Evolutionary conservation across 2,888 invertebrate genomes (phyloP).

Genomic region (Neoascia interrupta): DNA sequence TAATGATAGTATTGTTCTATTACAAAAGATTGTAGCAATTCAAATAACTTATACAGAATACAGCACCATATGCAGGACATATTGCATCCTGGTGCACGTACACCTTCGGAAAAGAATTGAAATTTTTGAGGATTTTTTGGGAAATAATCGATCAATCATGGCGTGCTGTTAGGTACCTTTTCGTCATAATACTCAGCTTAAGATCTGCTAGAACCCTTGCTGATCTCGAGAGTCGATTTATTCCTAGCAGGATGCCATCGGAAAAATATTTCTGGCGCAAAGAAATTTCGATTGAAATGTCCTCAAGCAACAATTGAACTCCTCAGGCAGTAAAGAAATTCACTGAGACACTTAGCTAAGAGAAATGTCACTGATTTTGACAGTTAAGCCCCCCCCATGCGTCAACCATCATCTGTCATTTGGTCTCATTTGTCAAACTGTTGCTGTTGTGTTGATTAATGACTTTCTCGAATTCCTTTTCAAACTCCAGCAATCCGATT

Average conservation of each 20-base stretch:
- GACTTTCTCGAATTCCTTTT: slow-evolving; percentile 12
- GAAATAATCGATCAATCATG: slow-evolving; percentile 62
- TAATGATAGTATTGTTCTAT: slow-evolving; percentile 57
- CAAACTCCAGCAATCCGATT: slow-evolving; percentile 37
- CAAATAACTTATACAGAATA: slow-evolving; percentile 46
- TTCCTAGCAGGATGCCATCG: slow-evolving; percentile 19
- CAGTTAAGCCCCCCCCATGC: slow-evolving; percentile 19
- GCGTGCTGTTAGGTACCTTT: slow-evolving; percentile 20
- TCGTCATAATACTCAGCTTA: not conserved
- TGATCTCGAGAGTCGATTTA: not conserved
- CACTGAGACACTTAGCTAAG: not conserved
- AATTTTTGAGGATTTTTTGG: slow-evolving; percentile 27
- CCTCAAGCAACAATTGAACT: slow-evolving; percentile 1
- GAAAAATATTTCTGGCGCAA: too few relatives aligned
- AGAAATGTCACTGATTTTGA: slow-evolving; percentile 37
- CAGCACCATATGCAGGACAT: slow-evolving; percentile 27
- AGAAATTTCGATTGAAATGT: too few relatives aligned
- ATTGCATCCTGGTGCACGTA: not conserved
- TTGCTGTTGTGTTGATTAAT: slow-evolving; percentile 54
- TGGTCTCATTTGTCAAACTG: slow-evolving; percentile 36
- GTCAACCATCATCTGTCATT: slow-evolving; percentile 44
- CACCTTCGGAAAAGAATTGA: not conserved
- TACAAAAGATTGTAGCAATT: slow-evolving; percentile 37
- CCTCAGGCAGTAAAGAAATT: slow-evolving; percentile 9
- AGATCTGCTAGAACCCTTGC: not conserved